Conservation (phyloP, 2,888 invertebrate species). For the Aplocera efformata region DNA sequence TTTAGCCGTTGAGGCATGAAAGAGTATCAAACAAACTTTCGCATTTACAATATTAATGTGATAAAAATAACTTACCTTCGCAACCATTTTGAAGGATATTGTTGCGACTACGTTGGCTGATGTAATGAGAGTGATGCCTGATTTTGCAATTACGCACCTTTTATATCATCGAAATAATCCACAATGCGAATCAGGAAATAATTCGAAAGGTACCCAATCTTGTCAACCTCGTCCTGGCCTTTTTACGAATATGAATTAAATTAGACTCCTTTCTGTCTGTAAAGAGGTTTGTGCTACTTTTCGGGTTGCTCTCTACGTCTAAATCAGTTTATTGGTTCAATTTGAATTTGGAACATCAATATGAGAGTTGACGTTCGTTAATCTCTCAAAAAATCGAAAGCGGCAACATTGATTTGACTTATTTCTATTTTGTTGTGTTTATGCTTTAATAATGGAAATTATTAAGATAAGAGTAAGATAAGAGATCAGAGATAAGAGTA, state of each 20-base stretch:
- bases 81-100: slow-evolving; percentile 53
- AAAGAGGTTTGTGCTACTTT: slow-evolving; percentile 1
- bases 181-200: slow-evolving; percentile 38
- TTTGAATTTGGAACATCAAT: too few species aligned
- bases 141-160: slow-evolving; percentile 25
- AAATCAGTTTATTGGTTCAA: too few species aligned
- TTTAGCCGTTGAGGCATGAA: too few species aligned
- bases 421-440: too few species aligned
- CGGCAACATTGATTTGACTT: too few species aligned
- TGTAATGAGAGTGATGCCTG: slow-evolving; percentile 42
- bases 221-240: slow-evolving; percentile 10
- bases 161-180: slow-evolving; percentile 41
- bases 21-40: too few species aligned
- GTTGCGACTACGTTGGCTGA: slow-evolving; percentile 51
- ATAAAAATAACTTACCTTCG: slow-evolving; percentile 48
- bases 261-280: slow-evolving; percentile 9
- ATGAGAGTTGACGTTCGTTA: too few species aligned
- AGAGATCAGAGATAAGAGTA: too few species aligned
- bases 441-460: too few species aligned
- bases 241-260: neutral
- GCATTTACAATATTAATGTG: slow-evolving; percentile 1
- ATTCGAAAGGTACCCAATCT: slow-evolving; percentile 13
- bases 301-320: neutral
- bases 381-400: too few species aligned
- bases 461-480: too few species aligned